Conservation (phyloP, 2,113 vertebrate genomes). For the Petromus typicus region DNA sequence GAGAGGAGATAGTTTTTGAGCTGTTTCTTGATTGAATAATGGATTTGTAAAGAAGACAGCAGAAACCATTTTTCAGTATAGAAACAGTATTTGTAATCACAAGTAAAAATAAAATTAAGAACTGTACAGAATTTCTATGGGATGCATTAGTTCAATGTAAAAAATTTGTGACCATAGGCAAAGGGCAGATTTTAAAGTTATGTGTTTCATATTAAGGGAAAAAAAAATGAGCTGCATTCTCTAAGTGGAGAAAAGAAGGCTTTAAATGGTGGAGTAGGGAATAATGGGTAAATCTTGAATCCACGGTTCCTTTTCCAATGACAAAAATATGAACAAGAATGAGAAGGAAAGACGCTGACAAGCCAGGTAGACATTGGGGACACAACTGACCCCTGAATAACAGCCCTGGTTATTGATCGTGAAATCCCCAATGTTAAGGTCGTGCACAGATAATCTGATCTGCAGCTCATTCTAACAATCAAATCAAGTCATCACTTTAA, state of each 20-base stretch:
- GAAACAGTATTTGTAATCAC: fast-evolving
- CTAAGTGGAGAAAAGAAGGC: not conserved
- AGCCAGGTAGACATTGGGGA: not conserved
- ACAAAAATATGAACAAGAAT: not conserved
- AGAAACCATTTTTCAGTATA: not conserved
- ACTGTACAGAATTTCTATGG: not conserved
- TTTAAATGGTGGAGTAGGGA: fast-evolving
- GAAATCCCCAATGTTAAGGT: not conserved
- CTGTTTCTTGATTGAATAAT: not conserved
- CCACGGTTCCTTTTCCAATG: not conserved
- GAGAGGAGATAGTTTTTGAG: not conserved
- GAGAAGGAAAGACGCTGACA: not conserved
- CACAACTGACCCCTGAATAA: not conserved
- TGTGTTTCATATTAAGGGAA: not conserved
- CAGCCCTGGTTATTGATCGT: not conserved
- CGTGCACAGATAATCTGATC: not conserved
- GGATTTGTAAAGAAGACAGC: not conserved
- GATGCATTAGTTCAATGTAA: not conserved
- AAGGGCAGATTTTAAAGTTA: not conserved
- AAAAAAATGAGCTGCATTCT: not conserved
- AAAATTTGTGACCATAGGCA: not conserved
- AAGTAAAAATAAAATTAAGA: not conserved
- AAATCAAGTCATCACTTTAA: not conserved
- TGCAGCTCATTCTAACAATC: not conserved
- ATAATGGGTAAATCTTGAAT: not conserved